Percentiles rank a stretch among this genome's conserved stretches.
Conservation (phyloP, 2,113 vertebrate genomes). For the Stigmatopora argus region DNA sequence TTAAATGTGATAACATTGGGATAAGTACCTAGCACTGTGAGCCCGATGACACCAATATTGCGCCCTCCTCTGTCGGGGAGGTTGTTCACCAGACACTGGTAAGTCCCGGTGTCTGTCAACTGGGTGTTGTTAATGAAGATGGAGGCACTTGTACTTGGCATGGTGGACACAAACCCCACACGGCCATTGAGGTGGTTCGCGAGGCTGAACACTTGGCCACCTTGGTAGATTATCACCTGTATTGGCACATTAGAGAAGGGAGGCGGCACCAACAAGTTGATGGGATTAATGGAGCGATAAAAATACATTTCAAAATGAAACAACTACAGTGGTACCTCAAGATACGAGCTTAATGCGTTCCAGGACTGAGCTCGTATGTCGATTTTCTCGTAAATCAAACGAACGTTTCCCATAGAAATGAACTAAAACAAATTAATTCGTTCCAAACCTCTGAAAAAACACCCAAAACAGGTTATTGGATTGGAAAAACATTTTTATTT, state of each 20-base stretch:
- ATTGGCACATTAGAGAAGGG: conserved; percentile 24
- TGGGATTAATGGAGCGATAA: neutral
- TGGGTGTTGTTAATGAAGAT: conserved; percentile 99
- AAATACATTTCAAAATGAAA: neutral
- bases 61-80: conserved; percentile 89
- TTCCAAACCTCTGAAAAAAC: too few relatives aligned
- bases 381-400: too few relatives aligned
- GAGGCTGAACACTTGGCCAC: conserved; percentile 90
- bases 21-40: conserved; percentile 87
- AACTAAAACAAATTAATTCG: too few relatives aligned
- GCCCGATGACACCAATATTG: conserved; percentile 93
- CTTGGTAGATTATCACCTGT: conserved; percentile 97
- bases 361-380: too few relatives aligned
- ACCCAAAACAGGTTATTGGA: too few relatives aligned
- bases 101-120: conserved; percentile 94
- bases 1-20: neutral
- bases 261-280: neutral
- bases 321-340: too few relatives aligned
- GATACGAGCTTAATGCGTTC: too few relatives aligned
- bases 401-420: too few relatives aligned
- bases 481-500: too few relatives aligned
- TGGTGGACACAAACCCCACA: conserved; percentile 90
- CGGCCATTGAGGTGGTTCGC: conserved; percentile 86
- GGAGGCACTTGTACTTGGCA: conserved; percentile 98
- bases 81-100: conserved; percentile 99